Evolutionary conservation across 2,113 vertebrate genomes (phyloP), one percentile per base, ranked within the genome.

Genomic region (Callionymus lyra): DNA sequence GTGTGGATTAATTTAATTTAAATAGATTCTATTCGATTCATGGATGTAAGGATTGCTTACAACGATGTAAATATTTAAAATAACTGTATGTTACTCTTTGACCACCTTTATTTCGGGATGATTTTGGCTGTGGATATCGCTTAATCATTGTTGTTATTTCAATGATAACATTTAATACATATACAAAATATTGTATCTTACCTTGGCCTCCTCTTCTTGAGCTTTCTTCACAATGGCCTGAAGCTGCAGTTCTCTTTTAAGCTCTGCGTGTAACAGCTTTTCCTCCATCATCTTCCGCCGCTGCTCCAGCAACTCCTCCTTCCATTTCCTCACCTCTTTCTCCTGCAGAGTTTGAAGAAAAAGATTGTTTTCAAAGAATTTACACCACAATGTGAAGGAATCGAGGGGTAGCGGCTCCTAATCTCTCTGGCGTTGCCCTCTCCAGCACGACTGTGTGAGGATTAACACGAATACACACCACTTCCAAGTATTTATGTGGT

Each of bases 151-250:
- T n/a, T n/a, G n/a, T n/a, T n/a, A n/a, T n/a, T n/a, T n/a, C n/a
- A n/a, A n/a, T n/a, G n/a, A n/a, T n/a, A n/a, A n/a, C n/a, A n/a
- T n/a, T n/a, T n/a, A n/a, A n/a, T n/a, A n/a, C n/a, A n/a, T n/a
- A n/a, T n/a, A n/a, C n/a, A n/a, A n/a, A n/a, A n/a, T n/a, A n/a
- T n/a, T n/a, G n/a, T n/a, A n/a, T 27, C 54, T 6, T 50, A 95
- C 95, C 87, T 99, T 99, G 12, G 94, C 95, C 63, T 99, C 94
- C 68, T 99, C 95, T 56, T 95, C 95, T 59, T 99, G 95, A 2
- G 95, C 95, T 79, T 99, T 99, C 70, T 97, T 99, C 62, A 99
- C 92, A 49, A 99, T 99, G 13, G 95, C 94, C 67, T 99, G 95
- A 17, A 99, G 86, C 39, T 97, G 95, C 16, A 98, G 84, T 61